phyloP scores from a whole-genome alignment of 2,797 vertebrate species.

The Macroramphosus scolopax region DNA sequence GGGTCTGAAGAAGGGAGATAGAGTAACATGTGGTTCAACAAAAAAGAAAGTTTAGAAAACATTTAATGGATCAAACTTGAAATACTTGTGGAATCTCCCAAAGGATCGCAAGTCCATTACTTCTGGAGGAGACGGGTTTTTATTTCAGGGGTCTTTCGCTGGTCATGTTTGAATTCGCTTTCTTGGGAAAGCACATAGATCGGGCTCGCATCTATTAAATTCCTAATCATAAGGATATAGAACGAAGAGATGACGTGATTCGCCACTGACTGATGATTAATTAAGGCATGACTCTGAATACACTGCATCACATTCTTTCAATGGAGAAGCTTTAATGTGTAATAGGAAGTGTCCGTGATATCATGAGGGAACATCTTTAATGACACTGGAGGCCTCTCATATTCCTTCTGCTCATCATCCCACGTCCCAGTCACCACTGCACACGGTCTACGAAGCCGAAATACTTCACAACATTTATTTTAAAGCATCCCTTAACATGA shows the following conservation, averaged over 20 bases:
- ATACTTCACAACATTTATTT: too few species aligned
- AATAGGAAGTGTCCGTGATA: conserved; percentile 27
- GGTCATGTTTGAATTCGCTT: conserved; percentile 41
- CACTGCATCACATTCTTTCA: conserved; percentile 27
- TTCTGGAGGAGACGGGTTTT: conserved; percentile 29
- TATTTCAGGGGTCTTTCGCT: conserved; percentile 28
- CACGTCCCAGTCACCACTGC: too few species aligned
- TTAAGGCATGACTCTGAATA: conserved; percentile 45
- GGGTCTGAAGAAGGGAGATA: too few species aligned
- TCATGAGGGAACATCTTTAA: conserved; percentile 28
- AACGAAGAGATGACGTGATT: conserved; percentile 24
- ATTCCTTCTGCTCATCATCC: too few species aligned
- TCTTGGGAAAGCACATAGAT: conserved; percentile 28
- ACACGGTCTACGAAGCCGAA: conserved; percentile 5
- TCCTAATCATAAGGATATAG: conserved; percentile 46
- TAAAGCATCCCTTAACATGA: too few species aligned
- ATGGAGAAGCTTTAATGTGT: conserved; percentile 27
- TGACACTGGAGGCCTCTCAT: background rate
- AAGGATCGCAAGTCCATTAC: conserved; percentile 46
- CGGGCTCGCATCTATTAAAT: conserved; percentile 59
- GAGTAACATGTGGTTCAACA: too few species aligned
- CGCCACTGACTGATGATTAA: conserved; percentile 41
- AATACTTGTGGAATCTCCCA: conserved; percentile 44
- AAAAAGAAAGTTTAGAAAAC: too few species aligned
- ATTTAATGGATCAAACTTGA: conserved; percentile 26